Percentiles rank a stretch among this genome's conserved stretches.
phyloP scores from a whole-genome alignment of 1,140 invertebrate species.

The Potamilus streckersoni region DNA sequence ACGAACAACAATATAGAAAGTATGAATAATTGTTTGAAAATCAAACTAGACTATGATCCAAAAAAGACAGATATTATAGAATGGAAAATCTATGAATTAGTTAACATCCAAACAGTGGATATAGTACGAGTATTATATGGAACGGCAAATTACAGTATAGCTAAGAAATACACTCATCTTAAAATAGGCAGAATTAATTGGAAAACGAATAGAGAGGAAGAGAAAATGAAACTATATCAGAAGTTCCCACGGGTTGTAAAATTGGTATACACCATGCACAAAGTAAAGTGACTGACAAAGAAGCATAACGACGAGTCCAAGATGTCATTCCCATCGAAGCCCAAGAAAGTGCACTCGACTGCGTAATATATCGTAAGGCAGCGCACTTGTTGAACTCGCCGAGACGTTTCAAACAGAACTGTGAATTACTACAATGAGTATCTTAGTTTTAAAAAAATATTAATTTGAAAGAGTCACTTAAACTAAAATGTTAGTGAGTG shows the following conservation, averaged over 20 bases:
- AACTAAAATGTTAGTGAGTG: too few relatives aligned
- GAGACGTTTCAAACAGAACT: too few relatives aligned
- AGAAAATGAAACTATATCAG: constrained; percentile 1
- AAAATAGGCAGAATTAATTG: not conserved
- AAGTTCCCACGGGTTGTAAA: not conserved
- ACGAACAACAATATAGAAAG: constrained; percentile 14
- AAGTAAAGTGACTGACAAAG: not conserved
- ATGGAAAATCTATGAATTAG: constrained; percentile 5
- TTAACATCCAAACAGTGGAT: constrained; percentile 9
- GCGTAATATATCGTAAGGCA: too few relatives aligned
- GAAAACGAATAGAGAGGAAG: constrained; percentile 5
- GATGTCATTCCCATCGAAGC: not conserved
- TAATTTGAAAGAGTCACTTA: too few relatives aligned
- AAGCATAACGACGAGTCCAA: not conserved
- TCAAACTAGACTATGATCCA: not conserved
- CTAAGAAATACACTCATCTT: not conserved
- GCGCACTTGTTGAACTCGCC: too few relatives aligned
- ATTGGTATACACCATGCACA: not conserved
- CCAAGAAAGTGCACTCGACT: not conserved
- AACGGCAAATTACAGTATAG: constrained; percentile 6
- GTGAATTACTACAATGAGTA: too few relatives aligned
- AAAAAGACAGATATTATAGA: not conserved
- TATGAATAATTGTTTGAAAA: constrained; percentile 12
- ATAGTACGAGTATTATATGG: constrained; percentile 10
- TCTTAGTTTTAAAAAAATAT: too few relatives aligned